Evolutionary conservation across 2,797 vertebrate genomes (phyloP), one percentile per base, ranked within the genome.

Genomic region (Sebastes diploproa): DNA sequence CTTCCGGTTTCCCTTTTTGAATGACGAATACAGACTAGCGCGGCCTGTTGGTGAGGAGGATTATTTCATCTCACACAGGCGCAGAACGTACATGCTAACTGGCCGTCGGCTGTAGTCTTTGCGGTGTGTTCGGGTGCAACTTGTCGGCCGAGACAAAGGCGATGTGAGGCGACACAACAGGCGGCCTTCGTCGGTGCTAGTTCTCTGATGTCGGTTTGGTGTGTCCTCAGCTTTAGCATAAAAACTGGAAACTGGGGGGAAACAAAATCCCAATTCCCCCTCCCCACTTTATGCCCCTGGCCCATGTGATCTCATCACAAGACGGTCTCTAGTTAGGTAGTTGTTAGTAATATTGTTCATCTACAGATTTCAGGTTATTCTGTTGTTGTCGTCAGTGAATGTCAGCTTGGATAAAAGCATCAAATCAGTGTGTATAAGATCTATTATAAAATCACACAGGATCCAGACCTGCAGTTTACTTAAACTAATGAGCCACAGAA

Each of bases 401-500:
- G 7, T 46, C 18, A 36, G 7, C 29, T 59, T 54, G 7, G 9
- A 55, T 66, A 52, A 30, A 14, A 56, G 22, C 8, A 65, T 79
- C 52, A 63, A n/a, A 64, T 71, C 18, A 2, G 23, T 65, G 23
- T 65, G 6, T 20, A 46, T 30, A 3, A 29, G n/a, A 38, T 50
- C 5, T 7, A 58, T 25, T 52, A 13, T 25, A n/a, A 74, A 78
- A 30, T 18, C 22, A 52, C 30, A 32, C 27, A 42, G 7, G 12
- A 70, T 22, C 46, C n/a, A 22, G 2, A 66, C 29, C 14, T 50
- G 23, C 20, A 61, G 38, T 46, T 65, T 36, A 61, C 54, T 27
- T 70, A 10, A 74, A 52, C 50, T 64, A 75, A 70, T 85, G 63
- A 71, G 70, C 63, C 3, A 1, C 27, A 70, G 13, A 46, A 23